Evolutionary conservation across 2,888 invertebrate species (phyloP).

Genomic region (Eubasilissa splendida): DNA sequence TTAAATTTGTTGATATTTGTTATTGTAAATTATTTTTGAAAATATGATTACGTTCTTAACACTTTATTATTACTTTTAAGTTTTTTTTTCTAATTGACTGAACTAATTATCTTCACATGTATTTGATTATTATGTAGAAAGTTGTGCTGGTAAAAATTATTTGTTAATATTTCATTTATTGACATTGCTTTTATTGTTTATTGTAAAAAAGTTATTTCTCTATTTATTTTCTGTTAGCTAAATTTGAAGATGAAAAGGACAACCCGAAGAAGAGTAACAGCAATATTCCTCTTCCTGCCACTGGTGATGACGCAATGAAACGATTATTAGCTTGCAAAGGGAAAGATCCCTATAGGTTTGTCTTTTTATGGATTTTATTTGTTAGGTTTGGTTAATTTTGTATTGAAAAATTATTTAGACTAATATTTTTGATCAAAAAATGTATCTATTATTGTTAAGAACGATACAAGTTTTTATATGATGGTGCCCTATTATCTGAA

Average conservation of each 20-base stretch:
- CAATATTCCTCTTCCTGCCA: constrained; percentile 88
- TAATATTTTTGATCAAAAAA: no score
- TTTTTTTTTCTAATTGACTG: not conserved
- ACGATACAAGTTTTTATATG: no score
- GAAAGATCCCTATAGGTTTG: constrained; percentile 93
- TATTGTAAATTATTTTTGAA: no score
- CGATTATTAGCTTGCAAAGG: constrained; percentile 93
- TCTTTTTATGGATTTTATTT: not conserved
- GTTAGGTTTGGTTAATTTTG: no score
- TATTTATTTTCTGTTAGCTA: constrained; percentile 41
- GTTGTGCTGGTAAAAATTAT: not conserved
- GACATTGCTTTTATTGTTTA: no score
- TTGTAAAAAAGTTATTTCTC: not conserved
- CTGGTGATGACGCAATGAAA: constrained; percentile 96
- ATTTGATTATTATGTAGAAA: not conserved
- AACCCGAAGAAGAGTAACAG: constrained; percentile 67
- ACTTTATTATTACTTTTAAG: not conserved
- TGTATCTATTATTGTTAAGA: no score
- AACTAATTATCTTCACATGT: no score
- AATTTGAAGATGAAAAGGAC: constrained; percentile 66
- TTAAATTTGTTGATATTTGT: no score
- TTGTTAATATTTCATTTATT: no score
- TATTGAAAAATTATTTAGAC: no score
- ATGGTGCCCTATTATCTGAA: no score
- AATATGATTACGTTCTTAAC: not conserved